These are phyloP conservation scores for Agrilus cyanescens DNA, from an alignment of 2,888 invertebrate genomes.

Conservation along the genomic window DNA sequence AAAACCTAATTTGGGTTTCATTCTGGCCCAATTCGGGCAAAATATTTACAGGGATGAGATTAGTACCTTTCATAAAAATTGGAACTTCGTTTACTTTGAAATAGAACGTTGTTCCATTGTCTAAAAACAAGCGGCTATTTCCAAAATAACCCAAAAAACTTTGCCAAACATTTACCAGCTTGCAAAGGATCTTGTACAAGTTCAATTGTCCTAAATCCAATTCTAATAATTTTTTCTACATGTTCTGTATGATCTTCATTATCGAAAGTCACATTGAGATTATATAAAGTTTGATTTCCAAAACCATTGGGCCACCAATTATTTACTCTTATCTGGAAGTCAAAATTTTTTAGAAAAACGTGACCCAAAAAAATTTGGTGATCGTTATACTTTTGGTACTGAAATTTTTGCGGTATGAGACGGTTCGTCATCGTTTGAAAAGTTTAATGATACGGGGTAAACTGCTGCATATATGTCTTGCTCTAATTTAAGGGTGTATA, in stretches of 20 bases:
- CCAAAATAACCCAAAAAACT: no score
- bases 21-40: constrained; percentile 63
- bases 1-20: constrained; percentile 43
- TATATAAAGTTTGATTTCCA: constrained; percentile 69
- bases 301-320: constrained; percentile 96
- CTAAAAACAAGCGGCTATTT: constrained; percentile 14
- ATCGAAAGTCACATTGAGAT: constrained; percentile 42
- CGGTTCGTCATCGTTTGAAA: no score
- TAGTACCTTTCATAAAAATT: constrained; percentile 91
- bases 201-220: constrained; percentile 82
- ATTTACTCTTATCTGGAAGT: constrained; percentile 38
- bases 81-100: constrained; percentile 70
- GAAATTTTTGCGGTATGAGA: constrained; percentile 6
- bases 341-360: constrained; percentile 1
- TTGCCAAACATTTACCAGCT: no score
- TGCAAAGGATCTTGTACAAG: constrained; percentile 58
- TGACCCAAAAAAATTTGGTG: not conserved
- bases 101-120: constrained; percentile 63
- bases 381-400: constrained; percentile 19
- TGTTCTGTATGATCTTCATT: constrained; percentile 28
- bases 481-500: constrained; percentile 16
- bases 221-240: constrained; percentile 42
- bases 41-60: constrained; percentile 82
- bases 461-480: constrained; percentile 11
- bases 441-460: constrained; percentile 6